phyloP scores from a whole-genome alignment of 2,888 invertebrate genomes.

The Horisme vitalbata region DNA sequence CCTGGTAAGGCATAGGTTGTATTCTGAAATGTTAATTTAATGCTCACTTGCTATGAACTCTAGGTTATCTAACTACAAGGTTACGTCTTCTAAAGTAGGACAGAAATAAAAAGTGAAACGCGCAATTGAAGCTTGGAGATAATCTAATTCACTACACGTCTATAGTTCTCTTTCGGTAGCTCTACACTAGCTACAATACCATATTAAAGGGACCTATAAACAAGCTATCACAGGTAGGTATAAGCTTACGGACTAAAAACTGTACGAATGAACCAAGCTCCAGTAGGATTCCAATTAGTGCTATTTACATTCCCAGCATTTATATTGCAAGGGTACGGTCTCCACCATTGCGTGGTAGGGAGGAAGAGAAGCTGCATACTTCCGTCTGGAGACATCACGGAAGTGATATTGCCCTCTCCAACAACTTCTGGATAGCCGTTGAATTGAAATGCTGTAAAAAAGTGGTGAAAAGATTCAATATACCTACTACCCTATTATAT shows the following conservation, averaged over 20 bases:
- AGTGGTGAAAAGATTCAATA: no score
- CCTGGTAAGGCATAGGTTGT: slow-evolving; percentile 11
- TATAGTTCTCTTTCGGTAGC: no score
- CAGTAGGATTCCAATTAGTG: slow-evolving; percentile 25
- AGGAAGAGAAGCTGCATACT: slow-evolving; percentile 60
- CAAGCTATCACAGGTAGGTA: no score
- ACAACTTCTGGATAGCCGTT: slow-evolving; percentile 47
- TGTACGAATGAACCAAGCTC: slow-evolving; percentile 61
- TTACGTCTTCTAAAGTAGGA: no score
- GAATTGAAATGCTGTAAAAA: slow-evolving; percentile 25
- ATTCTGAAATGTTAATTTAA: slow-evolving; percentile 14
- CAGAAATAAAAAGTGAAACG: no score
- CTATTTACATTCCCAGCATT: slow-evolving; percentile 25
- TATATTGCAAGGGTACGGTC: slow-evolving; percentile 21
- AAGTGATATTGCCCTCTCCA: slow-evolving; percentile 67
- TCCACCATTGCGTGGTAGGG: slow-evolving; percentile 48
- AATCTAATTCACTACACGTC: no score
- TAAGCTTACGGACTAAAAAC: slow-evolving; percentile 58
- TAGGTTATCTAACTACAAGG: no score
- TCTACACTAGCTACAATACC: no score
- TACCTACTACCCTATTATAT: no score
- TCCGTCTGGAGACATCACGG: slow-evolving; percentile 61
- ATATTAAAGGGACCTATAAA: no score
- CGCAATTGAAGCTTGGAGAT: no score
- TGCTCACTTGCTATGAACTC: no score